Evolutionary conservation across 1,140 invertebrate genomes (phyloP), one percentile per base, ranked within the genome.

Genomic region (Drosophila lacertosa): DNA sequence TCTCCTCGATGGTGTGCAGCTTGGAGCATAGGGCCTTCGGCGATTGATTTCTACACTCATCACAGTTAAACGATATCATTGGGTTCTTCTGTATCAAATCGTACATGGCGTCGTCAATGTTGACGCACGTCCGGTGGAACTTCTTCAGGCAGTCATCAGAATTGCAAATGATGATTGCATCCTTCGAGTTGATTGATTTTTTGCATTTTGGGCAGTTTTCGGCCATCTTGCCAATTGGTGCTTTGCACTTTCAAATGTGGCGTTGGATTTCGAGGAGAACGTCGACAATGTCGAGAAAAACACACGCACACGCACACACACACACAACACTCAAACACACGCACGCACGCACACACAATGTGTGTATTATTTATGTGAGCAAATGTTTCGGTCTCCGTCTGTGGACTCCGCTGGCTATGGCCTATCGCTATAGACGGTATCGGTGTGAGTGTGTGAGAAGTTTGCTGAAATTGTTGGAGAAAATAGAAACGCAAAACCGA

Each of bases 191-290:
- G 59, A 90, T 90, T 74, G 81, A 83, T 81, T 90, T 90, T 70
- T 90, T 90, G 78, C 89, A 90, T 74, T 90, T 90, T 35, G 66
- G 64, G 68, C 89, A 90, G 69, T 90, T 90, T 67, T 90, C 89
- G 65, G 89, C 81, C 89, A 90, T 90, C 66, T 88, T 64, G 60
- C 26, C 9, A 39, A 13, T 37, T 54, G 33, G 10, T 45, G 16
- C 32, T 39, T 22, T 53, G 55, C 50, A 20, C 22, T 40, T 58
- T 42, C 20, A 15, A 15, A 32, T 20, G 58, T 29, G 29, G 20
- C 55, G 24, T 47, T 44, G 48, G 47, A 24, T 42, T 50, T 44
- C 6, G 37, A 53, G 58, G 48, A 78, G 60, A 73, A 63, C 59
- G 73, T 53, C 40, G 59, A 60, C 58, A 74, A 71, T 47, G 67